Conservation (phyloP, 2,888 invertebrate genomes). For the Dioctria linearis region DNA sequence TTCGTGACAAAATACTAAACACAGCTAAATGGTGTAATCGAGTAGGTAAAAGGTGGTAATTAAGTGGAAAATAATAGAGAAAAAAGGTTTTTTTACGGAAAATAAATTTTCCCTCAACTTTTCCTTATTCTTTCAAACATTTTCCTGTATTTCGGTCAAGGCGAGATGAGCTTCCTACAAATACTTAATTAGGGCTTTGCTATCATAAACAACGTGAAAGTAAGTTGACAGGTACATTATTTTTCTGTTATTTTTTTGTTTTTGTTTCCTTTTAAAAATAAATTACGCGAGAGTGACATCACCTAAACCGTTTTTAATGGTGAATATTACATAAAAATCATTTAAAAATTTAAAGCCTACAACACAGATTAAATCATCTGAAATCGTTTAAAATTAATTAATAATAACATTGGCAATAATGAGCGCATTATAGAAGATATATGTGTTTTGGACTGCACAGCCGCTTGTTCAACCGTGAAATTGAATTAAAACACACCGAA, state of each 20-base stretch:
- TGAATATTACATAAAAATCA: too few relatives aligned
- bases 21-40: constrained; percentile 18
- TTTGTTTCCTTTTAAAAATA: not conserved
- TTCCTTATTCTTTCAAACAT: not conserved
- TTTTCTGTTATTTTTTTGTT: constrained; percentile 6
- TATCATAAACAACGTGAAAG: constrained; percentile 26
- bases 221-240: constrained; percentile 37
- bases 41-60: constrained; percentile 36
- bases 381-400: constrained; percentile 29
- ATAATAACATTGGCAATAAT: constrained; percentile 6
- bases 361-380: not conserved
- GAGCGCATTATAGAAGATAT: not conserved
- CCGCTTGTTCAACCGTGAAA: constrained; percentile 12
- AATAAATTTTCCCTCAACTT: constrained; percentile 36
- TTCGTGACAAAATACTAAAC: constrained; percentile 32
- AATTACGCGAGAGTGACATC: not conserved
- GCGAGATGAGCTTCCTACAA: constrained; percentile 10
- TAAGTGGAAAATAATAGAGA: constrained; percentile 49
- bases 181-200: constrained; percentile 33
- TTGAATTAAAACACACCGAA: constrained; percentile 17
- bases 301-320: too few relatives aligned
- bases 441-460: too few relatives aligned
- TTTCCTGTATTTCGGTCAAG: constrained; percentile 1
- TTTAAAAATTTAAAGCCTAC: too few relatives aligned
- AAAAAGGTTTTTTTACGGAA: constrained; percentile 24